A percentile compares a stretch with the other conserved stretches of the same genome.
phyloP scores from a whole-genome alignment of 2,113 vertebrate genomes.

The Condylura cristata region DNA sequence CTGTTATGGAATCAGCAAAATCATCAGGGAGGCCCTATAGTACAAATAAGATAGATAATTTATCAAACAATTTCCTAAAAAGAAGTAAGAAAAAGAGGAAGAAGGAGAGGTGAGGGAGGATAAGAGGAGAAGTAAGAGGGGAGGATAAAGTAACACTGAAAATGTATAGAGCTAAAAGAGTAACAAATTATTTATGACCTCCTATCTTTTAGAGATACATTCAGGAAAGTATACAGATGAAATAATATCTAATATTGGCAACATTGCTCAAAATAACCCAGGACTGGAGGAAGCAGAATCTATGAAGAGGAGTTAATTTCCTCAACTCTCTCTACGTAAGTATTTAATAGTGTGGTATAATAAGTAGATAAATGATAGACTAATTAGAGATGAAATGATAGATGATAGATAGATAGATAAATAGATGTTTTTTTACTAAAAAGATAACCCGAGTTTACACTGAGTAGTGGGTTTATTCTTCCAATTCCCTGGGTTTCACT shows the following conservation, averaged over 20 bases:
- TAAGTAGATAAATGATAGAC: too few relatives aligned
- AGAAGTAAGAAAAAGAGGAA: background rate
- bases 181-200: background rate
- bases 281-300: background rate
- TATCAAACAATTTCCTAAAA: background rate
- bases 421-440: background rate
- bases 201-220: background rate
- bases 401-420: too few relatives aligned
- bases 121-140: background rate
- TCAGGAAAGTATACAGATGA: background rate
- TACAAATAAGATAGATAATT: background rate
- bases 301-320: too few relatives aligned
- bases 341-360: too few relatives aligned
- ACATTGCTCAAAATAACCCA: background rate
- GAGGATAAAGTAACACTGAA: background rate
- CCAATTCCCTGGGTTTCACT: background rate
- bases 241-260: background rate
- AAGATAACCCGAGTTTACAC: background rate
- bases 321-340: too few relatives aligned
- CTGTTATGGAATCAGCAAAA: background rate
- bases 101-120: background rate
- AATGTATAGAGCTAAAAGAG: background rate
- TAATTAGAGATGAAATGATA: too few relatives aligned
- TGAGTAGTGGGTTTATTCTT: background rate
- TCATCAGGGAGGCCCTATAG: background rate